Conservation (phyloP, 2,797 vertebrate genomes). For the Periparus ater region DNA sequence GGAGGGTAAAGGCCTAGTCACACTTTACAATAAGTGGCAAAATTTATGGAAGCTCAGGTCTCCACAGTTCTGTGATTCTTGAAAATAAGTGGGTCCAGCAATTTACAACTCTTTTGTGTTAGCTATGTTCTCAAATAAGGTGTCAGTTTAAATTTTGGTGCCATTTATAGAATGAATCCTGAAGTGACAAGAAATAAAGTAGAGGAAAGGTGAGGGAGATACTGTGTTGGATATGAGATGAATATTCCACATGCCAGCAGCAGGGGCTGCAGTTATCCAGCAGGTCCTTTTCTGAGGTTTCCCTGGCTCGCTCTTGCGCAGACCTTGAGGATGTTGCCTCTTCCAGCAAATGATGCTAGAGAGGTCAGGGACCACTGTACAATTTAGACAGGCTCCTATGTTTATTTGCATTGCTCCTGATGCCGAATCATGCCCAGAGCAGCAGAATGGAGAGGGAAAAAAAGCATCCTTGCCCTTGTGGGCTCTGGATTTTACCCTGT, state of each 20-base stretch:
- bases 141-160: neutral
- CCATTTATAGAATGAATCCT: neutral
- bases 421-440: neutral
- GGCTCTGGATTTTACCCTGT: neutral
- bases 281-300: neutral
- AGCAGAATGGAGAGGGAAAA: neutral
- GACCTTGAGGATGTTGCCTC: neutral
- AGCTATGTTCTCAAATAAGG: neutral
- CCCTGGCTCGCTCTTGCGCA: neutral
- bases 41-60: neutral
- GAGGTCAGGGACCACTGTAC: neutral
- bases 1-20: neutral
- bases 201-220: neutral
- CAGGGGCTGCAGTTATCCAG: neutral
- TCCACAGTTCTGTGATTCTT: neutral
- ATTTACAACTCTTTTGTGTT: neutral
- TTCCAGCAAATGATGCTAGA: neutral
- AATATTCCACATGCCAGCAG: neutral
- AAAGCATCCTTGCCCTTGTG: neutral
- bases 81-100: neutral
- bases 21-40: neutral
- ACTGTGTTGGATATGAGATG: neutral
- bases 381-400: neutral
- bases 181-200: neutral
- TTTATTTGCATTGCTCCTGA: neutral